Evolutionary conservation across 2,888 invertebrate genomes (phyloP), one percentile per base, ranked within the genome.

Genomic region (Himalopsyche tibetana): DNA sequence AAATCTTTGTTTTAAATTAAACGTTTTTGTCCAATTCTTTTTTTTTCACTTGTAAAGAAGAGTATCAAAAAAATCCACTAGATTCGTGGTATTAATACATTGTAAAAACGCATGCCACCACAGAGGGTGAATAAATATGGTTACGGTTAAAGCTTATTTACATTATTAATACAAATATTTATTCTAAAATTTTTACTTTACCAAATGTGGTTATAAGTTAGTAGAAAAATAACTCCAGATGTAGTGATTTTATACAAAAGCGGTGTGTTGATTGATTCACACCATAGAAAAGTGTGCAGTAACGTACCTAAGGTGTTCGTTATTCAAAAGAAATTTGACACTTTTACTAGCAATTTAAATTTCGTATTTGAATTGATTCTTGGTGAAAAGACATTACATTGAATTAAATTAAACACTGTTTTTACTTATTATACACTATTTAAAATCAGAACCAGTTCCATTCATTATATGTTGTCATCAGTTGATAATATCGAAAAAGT

Each of bases 141-240:
- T 74, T 74, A 36, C 36, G 15, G 36, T 74, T 36, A 74, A 12
- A 38, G 36, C 36, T 36, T 74, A 38, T 74, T 74, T 74, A 74
- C 12, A 15, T 38, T 74, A 74, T 74, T 74, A 74, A 74, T 12
- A 74, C 38, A 74, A 74, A 74, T 74, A 36, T 74, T 74, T 74
- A 74, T 74, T 74, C 38, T 36, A 0, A 11, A 38, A 4, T 15
- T 51, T 36, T 36, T 36, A 74, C 74, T 12, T 15, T 12, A 74
- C 74, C 36, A 74, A 38, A 74, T 74, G 74, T 74, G 74, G 38
- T 38, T 74, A 74, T 74, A 38, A 74, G 12, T 74, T 5, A 0
- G 28, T 28, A 28, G 11, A 74, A 38, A 74, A 38, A 74, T 11
- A 63, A 8, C 63, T 74, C 74, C 74, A 74, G 38, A 74, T 74